Evolutionary conservation across 2,113 vertebrate genomes (phyloP).

Genomic region (Misgurnus anguillicaudatus): DNA sequence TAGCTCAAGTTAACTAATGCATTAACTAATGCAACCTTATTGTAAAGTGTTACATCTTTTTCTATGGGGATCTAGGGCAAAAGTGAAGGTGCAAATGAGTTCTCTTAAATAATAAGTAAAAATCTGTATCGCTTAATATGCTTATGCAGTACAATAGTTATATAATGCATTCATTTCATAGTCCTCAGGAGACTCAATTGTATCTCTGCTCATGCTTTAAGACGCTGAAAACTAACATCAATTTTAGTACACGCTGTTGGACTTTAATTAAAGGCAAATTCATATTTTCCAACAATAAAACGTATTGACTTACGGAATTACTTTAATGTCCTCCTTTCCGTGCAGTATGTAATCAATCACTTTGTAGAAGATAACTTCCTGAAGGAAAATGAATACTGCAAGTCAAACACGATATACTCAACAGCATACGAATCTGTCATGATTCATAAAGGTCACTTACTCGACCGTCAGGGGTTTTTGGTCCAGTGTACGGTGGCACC

Average conservation of each 20-base stretch:
- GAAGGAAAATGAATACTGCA: slow-evolving; percentile 37
- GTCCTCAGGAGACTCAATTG: not conserved
- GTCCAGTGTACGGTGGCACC: slow-evolving; percentile 75
- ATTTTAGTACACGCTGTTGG: not conserved
- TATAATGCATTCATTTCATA: no score
- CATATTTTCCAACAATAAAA: slow-evolving; percentile 26
- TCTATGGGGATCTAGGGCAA: not conserved
- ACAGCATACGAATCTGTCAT: not conserved
- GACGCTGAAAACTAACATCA: slow-evolving; percentile 3
- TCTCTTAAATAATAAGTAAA: not conserved
- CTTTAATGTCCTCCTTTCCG: slow-evolving; percentile 83
- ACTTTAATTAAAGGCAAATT: slow-evolving; percentile 35
- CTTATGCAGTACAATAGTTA: not conserved
- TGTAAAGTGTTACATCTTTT: no score
- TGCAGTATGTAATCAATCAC: slow-evolving; percentile 81
- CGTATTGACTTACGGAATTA: slow-evolving; percentile 75
- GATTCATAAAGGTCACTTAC: slow-evolving; percentile 60
- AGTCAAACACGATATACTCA: not conserved
- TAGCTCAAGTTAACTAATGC: no score
- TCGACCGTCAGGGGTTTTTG: slow-evolving; percentile 81
- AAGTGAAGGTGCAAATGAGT: not conserved
- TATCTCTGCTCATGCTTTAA: not conserved
- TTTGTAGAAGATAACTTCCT: slow-evolving; percentile 81
- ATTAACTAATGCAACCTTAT: no score
- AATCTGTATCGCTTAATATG: not conserved